Conservation (phyloP, 2,888 invertebrate species). For the Eutolmus rufibarbis region DNA sequence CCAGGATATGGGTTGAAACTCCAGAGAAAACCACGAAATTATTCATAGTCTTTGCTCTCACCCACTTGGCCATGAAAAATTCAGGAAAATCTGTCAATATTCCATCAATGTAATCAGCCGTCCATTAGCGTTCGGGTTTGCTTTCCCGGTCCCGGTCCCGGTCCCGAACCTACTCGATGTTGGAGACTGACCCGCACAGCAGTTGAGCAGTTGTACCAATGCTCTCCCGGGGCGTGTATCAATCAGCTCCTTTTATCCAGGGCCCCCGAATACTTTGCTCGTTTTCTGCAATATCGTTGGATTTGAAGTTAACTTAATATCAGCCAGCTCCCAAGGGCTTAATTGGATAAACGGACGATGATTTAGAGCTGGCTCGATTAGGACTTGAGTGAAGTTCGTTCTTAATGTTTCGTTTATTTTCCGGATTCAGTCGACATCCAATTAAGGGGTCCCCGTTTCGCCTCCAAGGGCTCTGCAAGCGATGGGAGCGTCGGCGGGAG, state of each 20-base stretch:
- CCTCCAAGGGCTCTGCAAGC: not conserved
- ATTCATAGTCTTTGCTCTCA: not conserved
- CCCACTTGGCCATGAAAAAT: not conserved
- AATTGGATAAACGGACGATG: constrained; percentile 25
- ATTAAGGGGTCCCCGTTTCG: not conserved
- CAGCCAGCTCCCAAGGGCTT: not conserved
- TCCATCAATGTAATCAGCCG: constrained; percentile 4
- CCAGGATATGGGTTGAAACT: not conserved
- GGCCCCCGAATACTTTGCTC: not conserved
- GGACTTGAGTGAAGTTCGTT: constrained; percentile 4
- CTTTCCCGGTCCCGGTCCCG: not conserved
- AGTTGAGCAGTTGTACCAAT: not conserved
- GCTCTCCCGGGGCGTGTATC: not conserved
- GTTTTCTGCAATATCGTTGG: not conserved
- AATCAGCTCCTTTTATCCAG: constrained; percentile 15
- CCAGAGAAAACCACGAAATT: not conserved
- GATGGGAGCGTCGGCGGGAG: not conserved
- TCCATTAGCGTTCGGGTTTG: constrained; percentile 9
- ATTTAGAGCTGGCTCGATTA: not conserved
- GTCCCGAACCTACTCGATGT: not conserved
- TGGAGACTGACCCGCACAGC: not conserved
- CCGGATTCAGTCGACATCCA: constrained; percentile 33
- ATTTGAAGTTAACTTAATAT: constrained; percentile 25
- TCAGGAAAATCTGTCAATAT: constrained; percentile 4
- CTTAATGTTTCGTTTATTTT: constrained; percentile 35